Evolutionary conservation across 2,797 vertebrate genomes (phyloP).

Genomic region (Ctenopoma multispine): DNA sequence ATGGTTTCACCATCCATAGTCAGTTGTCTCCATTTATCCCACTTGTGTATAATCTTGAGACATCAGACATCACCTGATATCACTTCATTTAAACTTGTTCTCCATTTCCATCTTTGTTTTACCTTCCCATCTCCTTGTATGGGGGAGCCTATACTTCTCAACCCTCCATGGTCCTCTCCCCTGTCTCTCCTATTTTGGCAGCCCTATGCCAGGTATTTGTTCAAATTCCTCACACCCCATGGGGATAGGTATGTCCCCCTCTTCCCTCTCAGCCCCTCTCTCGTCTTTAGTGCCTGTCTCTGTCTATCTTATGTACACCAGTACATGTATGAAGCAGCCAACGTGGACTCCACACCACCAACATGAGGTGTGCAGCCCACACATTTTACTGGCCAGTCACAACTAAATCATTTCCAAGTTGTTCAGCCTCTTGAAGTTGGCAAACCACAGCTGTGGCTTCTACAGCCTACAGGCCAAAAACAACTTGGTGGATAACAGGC

Average conservation of each 20-base stretch:
- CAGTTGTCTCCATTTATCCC: constrained; percentile 11
- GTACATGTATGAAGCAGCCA: constrained; percentile 74
- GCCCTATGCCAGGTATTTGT: constrained; percentile 89
- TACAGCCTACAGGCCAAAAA: constrained; percentile 68
- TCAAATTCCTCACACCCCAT: constrained; percentile 89
- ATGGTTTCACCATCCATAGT: constrained; percentile 25
- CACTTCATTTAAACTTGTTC: constrained; percentile 28
- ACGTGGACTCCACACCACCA: constrained; percentile 55
- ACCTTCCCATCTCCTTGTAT: constrained; percentile 58
- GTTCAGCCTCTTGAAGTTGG: constrained; percentile 69
- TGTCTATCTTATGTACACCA: constrained; percentile 80
- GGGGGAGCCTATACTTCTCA: constrained; percentile 50
- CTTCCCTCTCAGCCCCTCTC: constrained; percentile 50
- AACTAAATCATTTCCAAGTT: constrained; percentile 74
- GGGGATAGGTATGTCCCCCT: constrained; percentile 86
- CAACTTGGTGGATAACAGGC: constrained; percentile 74
- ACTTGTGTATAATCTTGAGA: constrained; percentile 9
- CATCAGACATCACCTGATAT: constrained; percentile 16
- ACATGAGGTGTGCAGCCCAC: constrained; percentile 46
- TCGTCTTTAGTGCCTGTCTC: constrained; percentile 84
- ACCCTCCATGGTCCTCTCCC: constrained; percentile 37
- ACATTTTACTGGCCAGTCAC: constrained; percentile 65
- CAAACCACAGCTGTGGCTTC: constrained; percentile 71
- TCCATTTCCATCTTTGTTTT: constrained; percentile 42
- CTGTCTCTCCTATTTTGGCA: constrained; percentile 82